These are phyloP conservation scores for Melanitta fusca DNA, from an alignment of 2,797 vertebrate species.

Conservation along the genomic window DNA sequence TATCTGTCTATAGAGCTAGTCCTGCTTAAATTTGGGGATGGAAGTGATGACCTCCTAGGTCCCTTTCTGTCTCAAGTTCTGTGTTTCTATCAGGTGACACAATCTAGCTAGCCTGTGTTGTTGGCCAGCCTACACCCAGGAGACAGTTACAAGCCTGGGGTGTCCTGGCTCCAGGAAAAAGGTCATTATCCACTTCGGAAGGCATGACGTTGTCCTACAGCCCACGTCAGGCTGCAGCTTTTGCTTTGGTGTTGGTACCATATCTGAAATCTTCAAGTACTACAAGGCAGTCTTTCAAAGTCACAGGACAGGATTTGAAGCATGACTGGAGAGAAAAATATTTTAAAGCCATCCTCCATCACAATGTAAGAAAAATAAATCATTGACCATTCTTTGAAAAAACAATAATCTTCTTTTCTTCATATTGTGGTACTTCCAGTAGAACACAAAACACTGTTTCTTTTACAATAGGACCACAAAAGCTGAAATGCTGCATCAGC, in stretches of 20 bases:
- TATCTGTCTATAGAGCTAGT: not conserved
- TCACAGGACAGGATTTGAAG: not conserved
- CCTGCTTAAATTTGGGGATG: not conserved
- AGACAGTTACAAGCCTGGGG: not conserved
- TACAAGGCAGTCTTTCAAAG: not conserved
- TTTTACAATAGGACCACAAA: not conserved
- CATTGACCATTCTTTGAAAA: not conserved
- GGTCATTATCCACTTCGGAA: not conserved
- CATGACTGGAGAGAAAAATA: not conserved
- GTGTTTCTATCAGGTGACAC: not conserved
- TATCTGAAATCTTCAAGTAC: not conserved
- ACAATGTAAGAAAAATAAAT: not conserved
- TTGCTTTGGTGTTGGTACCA: not conserved
- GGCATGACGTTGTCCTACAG: not conserved
- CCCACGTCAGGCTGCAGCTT: not conserved
- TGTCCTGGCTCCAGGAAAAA: not conserved
- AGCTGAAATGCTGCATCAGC: not conserved
- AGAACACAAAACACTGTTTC: not conserved
- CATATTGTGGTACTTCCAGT: not conserved
- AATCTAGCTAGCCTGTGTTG: not conserved
- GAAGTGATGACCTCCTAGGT: not conserved
- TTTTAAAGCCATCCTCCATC: not conserved
- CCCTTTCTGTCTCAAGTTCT: not conserved
- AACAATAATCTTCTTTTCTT: not conserved
- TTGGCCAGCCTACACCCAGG: not conserved